Conservation (phyloP, 2,888 invertebrate species). For the Mythimna lalbum region DNA sequence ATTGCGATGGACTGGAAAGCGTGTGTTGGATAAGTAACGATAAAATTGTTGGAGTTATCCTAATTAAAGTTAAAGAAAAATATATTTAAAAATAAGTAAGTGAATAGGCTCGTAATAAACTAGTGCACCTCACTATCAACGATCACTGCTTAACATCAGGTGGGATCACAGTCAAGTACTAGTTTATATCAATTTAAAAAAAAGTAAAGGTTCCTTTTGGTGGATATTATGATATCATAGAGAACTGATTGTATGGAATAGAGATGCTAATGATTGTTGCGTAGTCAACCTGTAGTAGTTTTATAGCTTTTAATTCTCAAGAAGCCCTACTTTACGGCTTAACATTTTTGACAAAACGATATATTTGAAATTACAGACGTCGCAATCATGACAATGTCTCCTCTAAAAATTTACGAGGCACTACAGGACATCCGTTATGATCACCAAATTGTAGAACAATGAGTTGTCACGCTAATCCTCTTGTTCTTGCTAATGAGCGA, state of each 20-base stretch:
- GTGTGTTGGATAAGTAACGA: neutral
- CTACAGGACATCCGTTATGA: constrained; percentile 42
- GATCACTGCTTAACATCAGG: too few species aligned
- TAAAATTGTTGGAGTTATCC: neutral
- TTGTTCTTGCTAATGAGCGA: constrained; percentile 27
- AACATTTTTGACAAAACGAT: neutral
- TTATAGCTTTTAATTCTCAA: neutral
- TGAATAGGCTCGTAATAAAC: too few species aligned
- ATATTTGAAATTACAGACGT: neutral
- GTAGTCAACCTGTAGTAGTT: neutral
- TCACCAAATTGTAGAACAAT: constrained; percentile 43
- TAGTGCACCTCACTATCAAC: too few species aligned
- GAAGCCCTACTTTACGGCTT: neutral
- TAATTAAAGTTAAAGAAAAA: neutral
- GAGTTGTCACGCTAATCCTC: constrained; percentile 13
- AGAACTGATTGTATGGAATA: neutral
- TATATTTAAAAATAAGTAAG: too few species aligned
- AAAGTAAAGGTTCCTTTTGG: too few species aligned
- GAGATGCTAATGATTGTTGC: too few species aligned
- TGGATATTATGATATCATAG: neutral
- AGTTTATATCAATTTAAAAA: too few species aligned
- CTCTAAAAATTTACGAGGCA: constrained; percentile 3
- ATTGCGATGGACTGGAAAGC: constrained; percentile 10
- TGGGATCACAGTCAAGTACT: too few species aligned
- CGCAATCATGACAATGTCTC: neutral